Evolutionary conservation across 2,888 invertebrate genomes (phyloP).

Genomic region (Cybosia mesomella): DNA sequence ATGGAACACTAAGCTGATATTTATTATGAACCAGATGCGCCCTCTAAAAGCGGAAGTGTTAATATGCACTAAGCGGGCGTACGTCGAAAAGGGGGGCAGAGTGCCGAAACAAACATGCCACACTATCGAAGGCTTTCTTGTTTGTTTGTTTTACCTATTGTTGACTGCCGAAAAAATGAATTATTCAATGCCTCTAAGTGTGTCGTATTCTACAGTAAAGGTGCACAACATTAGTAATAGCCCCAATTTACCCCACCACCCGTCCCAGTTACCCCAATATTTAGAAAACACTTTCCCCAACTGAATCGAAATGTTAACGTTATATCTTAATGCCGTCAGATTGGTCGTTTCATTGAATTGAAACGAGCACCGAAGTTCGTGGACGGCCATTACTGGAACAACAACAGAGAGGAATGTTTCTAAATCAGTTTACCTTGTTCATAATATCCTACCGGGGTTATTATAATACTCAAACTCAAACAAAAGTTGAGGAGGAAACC

Average conservation of each 20-base stretch:
- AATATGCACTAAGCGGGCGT: constrained; percentile 43
- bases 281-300: constrained; percentile 34
- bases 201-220: constrained; percentile 31
- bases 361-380: constrained; percentile 29
- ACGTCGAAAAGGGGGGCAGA: constrained; percentile 39
- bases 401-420: constrained; percentile 58
- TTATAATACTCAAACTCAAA: constrained; percentile 75
- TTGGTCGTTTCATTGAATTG: constrained; percentile 45
- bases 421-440: constrained; percentile 67
- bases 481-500: constrained; percentile 74
- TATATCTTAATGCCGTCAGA: constrained; percentile 44
- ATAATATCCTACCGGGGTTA: constrained; percentile 69
- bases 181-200: constrained; percentile 53
- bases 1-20: constrained; percentile 53
- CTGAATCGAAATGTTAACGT: constrained; percentile 32
- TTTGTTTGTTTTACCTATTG: constrained; percentile 58
- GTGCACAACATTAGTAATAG: constrained; percentile 32
- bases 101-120: constrained; percentile 69
- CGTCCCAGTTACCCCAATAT: constrained; percentile 16
- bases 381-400: constrained; percentile 49
- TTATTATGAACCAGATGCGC: constrained; percentile 61
- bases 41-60: constrained; percentile 59
- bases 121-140: constrained; percentile 59
- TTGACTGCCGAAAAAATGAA: constrained; percentile 57
- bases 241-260: constrained; percentile 23